Conservation (phyloP, 2,113 vertebrate species). For the Stegostoma tigrinum region DNA sequence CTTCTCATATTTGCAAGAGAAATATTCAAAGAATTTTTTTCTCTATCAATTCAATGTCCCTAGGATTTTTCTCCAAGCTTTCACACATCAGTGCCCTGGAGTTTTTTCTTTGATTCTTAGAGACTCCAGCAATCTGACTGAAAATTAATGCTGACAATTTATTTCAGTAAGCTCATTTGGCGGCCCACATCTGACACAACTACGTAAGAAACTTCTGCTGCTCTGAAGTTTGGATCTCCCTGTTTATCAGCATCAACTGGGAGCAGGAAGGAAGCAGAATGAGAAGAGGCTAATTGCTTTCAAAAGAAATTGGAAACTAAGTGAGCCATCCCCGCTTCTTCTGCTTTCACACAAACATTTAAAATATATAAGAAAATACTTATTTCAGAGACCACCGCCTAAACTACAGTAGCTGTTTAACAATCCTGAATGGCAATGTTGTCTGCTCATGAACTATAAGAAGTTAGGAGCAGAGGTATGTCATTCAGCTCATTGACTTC, state of each 20-base stretch:
- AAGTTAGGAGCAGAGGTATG: no score
- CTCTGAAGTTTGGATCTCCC: neutral
- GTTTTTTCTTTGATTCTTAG: no score
- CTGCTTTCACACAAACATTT: neutral
- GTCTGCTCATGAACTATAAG: neutral
- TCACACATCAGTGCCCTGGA: no score
- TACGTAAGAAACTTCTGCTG: neutral
- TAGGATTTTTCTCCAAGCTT: no score
- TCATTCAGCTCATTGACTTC: no score
- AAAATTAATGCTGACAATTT: no score
- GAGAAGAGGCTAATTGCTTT: neutral
- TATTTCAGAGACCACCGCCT: neutral
- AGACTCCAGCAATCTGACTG: no score
- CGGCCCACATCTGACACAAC: neutral
- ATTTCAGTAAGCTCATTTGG: neutral
- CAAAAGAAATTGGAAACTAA: neutral
- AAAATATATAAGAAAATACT: neutral
- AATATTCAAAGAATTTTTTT: no score
- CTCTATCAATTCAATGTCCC: no score
- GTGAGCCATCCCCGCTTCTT: neutral
- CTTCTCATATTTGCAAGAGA: no score
- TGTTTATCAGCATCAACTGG: neutral
- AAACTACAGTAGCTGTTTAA: neutral
- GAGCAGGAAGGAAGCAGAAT: neutral
- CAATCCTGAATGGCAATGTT: neutral